Percentiles rank a stretch among this genome's conserved stretches.
phyloP scores from a whole-genome alignment of 1,140 invertebrate genomes.

The Euglossa dilemma region DNA sequence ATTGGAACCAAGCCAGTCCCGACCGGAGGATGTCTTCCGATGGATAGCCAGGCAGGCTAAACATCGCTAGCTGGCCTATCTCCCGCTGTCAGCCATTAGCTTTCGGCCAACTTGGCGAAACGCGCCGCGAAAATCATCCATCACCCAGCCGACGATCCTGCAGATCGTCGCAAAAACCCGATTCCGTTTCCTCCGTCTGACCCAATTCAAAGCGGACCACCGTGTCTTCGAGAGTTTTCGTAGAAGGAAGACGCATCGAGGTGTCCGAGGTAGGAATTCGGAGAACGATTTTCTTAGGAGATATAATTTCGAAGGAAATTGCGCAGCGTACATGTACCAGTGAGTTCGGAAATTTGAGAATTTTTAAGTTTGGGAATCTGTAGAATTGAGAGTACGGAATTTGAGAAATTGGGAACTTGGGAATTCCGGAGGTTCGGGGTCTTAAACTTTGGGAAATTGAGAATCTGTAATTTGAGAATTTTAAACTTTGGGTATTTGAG shows the following conservation, averaged over 20 bases:
- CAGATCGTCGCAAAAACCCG: not conserved
- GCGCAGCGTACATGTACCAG: too few relatives aligned
- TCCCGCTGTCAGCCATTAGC: not conserved
- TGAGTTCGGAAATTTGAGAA: not conserved
- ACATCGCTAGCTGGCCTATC: not conserved
- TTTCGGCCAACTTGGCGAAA: not conserved
- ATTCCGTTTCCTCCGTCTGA: not conserved
- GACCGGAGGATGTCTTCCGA: slow-evolving; percentile 16
- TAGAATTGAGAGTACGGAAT: not conserved
- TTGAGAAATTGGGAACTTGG: too few relatives aligned
- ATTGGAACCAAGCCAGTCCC: slow-evolving; percentile 28
- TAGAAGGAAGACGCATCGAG: too few relatives aligned
- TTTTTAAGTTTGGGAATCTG: too few relatives aligned
- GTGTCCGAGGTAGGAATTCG: too few relatives aligned
- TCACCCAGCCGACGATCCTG: not conserved
- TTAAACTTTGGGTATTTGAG: not conserved
- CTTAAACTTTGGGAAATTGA: too few relatives aligned
- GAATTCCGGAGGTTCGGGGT: not conserved
- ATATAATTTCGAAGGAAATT: too few relatives aligned
- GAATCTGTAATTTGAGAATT: not conserved
- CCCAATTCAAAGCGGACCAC: not conserved
- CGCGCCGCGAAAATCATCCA: not conserved
- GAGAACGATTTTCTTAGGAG: too few relatives aligned
- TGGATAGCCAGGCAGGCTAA: not conserved
- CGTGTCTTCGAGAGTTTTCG: not conserved